Evolutionary conservation across 2,797 vertebrate genomes (phyloP).

Genomic region (Cuniculus paca): DNA sequence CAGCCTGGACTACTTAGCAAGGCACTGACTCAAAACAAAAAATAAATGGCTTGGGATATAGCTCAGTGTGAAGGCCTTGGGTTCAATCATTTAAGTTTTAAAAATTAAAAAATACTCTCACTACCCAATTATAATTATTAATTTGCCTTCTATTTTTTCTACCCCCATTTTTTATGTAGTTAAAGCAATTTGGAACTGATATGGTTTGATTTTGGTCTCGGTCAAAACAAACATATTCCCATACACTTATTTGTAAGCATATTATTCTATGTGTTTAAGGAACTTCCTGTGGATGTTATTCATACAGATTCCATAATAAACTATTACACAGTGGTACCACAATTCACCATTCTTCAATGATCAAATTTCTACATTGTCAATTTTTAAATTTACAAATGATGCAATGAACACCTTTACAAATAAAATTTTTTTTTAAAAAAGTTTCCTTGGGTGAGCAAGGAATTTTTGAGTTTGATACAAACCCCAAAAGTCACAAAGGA

Average conservation of each 20-base stretch:
- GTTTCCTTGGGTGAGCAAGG: background rate
- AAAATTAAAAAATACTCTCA: background rate
- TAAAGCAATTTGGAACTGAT: constrained; percentile 27
- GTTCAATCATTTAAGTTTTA: background rate
- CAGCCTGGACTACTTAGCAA: background rate
- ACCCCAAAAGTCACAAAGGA: background rate
- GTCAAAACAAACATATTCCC: constrained; percentile 3
- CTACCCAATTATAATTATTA: constrained; percentile 24
- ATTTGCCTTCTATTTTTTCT: background rate
- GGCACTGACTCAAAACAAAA: background rate
- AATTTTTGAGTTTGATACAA: background rate
- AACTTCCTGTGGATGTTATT: background rate
- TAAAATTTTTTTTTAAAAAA: constrained; percentile 17
- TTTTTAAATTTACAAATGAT: constrained; percentile 47
- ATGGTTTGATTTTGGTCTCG: constrained; percentile 6
- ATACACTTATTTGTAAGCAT: background rate
- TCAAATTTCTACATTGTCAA: background rate
- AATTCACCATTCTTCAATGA: constrained; percentile 19
- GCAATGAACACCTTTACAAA: background rate
- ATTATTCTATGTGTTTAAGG: background rate
- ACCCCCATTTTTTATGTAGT: background rate
- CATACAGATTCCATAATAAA: background rate
- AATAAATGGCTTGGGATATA: background rate
- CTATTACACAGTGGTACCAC: background rate
- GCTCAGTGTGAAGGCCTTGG: background rate